phyloP scores from a whole-genome alignment of 1,140 invertebrate genomes.

The Drosophila willistoni region DNA sequence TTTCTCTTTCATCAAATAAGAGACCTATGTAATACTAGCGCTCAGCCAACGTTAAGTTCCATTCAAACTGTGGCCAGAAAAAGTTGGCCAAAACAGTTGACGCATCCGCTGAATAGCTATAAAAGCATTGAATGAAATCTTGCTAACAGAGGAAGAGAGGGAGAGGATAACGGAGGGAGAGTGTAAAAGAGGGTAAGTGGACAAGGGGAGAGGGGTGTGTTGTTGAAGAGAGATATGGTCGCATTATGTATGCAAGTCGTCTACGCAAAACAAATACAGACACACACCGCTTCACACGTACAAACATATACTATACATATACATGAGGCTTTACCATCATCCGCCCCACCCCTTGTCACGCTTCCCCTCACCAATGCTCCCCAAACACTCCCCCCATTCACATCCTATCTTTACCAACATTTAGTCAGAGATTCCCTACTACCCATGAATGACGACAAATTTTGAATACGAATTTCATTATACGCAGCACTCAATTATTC shows the following conservation, averaged over 20 bases:
- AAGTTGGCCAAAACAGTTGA: constrained; percentile 74
- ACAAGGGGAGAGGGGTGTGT: not conserved
- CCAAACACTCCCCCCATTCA: too few relatives aligned
- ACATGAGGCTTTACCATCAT: constrained; percentile 16
- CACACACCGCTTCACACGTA: constrained; percentile 40
- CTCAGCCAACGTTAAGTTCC: constrained; percentile 24
- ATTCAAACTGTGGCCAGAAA: constrained; percentile 33
- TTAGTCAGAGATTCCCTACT: constrained; percentile 61
- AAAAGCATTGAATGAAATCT: constrained; percentile 74
- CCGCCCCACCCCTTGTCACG: constrained; percentile 11
- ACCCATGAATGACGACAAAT: constrained; percentile 75
- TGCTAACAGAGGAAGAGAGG: constrained; percentile 37
- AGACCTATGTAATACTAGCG: constrained; percentile 32
- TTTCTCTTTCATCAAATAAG: constrained; percentile 32
- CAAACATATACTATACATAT: constrained; percentile 34
- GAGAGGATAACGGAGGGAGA: not conserved
- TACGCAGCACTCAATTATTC: constrained; percentile 78
- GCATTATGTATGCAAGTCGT: constrained; percentile 79
- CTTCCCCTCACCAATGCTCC: constrained; percentile 3
- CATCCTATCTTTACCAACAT: constrained; percentile 48
- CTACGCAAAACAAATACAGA: constrained; percentile 67
- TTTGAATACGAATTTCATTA: constrained; percentile 82
- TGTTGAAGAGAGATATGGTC: constrained; percentile 10
- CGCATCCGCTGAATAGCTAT: constrained; percentile 75
- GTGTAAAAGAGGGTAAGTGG: constrained; percentile 27